phyloP scores from a whole-genome alignment of 2,888 invertebrate species.

The Calameuta pallipes region DNA sequence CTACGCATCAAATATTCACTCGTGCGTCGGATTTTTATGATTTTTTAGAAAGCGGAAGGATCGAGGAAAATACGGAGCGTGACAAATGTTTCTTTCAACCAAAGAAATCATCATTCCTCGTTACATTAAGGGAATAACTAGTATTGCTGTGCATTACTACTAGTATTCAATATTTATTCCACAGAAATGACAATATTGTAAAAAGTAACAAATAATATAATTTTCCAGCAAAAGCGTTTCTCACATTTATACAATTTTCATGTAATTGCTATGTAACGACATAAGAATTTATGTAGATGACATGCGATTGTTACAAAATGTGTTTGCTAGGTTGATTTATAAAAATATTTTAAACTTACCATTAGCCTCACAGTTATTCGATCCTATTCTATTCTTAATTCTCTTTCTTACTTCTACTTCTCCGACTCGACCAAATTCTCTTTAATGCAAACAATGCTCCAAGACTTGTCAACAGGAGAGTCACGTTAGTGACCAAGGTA shows the following conservation, averaged over 20 bases:
- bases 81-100: neutral
- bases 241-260: neutral
- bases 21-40: neutral
- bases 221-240: neutral
- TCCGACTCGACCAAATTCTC: conserved; percentile 29
- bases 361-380: neutral
- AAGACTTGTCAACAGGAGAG: conserved; percentile 43
- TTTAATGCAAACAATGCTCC: conserved; percentile 46
- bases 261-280: neutral
- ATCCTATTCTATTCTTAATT: conserved; percentile 7
- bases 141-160: neutral
- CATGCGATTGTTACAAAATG: neutral
- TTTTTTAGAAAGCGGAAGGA: neutral
- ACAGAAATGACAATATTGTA: neutral
- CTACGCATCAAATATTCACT: neutral
- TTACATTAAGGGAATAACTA: neutral
- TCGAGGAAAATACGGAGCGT: neutral
- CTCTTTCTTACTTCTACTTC: conserved; percentile 7
- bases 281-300: neutral
- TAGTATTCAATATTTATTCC: neutral
- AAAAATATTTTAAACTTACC: neutral
- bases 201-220: neutral
- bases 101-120: neutral
- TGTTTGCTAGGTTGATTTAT: neutral
- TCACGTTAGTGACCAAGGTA: conserved; percentile 40